These are phyloP conservation scores for Pica pica DNA, from an alignment of 2,113 vertebrate genomes.

Conservation along the genomic window DNA sequence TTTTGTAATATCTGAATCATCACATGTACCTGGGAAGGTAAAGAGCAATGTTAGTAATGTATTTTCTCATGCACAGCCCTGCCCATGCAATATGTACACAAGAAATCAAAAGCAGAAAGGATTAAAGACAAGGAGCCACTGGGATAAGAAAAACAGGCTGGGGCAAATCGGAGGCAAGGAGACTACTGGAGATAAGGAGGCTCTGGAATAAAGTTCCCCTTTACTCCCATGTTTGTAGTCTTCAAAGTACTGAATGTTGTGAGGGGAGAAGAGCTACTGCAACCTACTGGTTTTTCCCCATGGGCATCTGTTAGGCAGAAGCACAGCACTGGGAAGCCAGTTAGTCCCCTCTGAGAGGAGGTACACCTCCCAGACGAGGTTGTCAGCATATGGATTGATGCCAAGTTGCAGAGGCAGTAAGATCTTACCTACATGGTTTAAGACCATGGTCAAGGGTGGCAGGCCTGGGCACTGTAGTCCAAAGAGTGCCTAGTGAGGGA, in stretches of 20 bases:
- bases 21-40: background rate
- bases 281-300: background rate
- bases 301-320: background rate
- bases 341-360: background rate
- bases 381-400: background rate
- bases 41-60: background rate
- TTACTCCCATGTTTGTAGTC: background rate
- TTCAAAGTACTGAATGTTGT: background rate
- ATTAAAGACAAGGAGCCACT: background rate
- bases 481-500: fast-evolving
- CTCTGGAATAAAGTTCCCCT: background rate
- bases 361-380: background rate
- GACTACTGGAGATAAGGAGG: background rate
- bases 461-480: background rate
- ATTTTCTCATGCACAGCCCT: conserved; percentile 19
- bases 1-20: background rate
- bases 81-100: background rate
- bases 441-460: background rate
- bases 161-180: background rate
- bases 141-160: conserved; percentile 1
- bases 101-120: conserved; percentile 17
- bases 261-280: background rate
- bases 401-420: background rate
- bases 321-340: background rate
- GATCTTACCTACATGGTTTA: background rate